Evolutionary conservation across 1,140 invertebrate genomes (phyloP).

Genomic region (Heliothis subflexa): DNA sequence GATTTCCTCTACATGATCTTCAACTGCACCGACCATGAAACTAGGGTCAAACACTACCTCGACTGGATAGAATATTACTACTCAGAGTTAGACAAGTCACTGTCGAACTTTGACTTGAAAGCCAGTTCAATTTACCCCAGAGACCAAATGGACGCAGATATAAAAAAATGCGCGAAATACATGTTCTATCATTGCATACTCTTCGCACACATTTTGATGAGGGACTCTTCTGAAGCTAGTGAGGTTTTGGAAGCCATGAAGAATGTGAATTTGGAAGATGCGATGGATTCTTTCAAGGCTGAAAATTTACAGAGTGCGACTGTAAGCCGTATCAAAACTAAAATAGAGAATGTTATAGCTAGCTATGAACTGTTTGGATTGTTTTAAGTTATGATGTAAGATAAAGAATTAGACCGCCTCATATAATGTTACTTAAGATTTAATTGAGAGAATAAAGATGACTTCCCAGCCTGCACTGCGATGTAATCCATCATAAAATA

Average conservation of each 20-base stretch:
- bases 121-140: conserved; percentile 46
- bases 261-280: background rate
- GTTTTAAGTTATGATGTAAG: no score
- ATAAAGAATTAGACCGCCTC: no score
- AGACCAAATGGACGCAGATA: conserved; percentile 52
- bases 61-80: conserved; percentile 58
- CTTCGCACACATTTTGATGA: conserved; percentile 17
- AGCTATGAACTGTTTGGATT: background rate
- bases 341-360: conserved; percentile 38
- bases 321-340: conserved; percentile 19
- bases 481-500: no score
- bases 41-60: conserved; percentile 45
- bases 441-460: no score
- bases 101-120: conserved; percentile 35
- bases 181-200: conserved; percentile 27
- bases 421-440: no score
- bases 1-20: conserved; percentile 55
- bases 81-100: conserved; percentile 27
- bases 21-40: conserved; percentile 53
- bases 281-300: background rate
- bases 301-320: conserved; percentile 9
- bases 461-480: no score
- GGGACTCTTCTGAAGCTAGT: conserved; percentile 43
- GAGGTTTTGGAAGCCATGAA: conserved; percentile 42
- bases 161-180: conserved; percentile 50